These are phyloP conservation scores for Oceanites oceanicus DNA, from an alignment of 2,113 vertebrate genomes.

Conservation along the genomic window DNA sequence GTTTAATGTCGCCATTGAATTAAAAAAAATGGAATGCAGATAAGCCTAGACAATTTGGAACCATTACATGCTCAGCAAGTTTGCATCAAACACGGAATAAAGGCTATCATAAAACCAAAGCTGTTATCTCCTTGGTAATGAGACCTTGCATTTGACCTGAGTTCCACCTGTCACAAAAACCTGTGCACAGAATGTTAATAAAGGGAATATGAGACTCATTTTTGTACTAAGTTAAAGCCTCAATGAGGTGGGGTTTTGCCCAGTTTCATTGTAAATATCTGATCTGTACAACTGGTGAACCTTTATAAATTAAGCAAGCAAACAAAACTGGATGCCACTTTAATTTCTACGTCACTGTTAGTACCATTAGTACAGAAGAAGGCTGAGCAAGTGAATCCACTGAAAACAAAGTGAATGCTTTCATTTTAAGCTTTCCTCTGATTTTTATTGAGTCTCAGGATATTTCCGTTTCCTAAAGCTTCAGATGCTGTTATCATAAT, in stretches of 20 bases:
- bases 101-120: background rate
- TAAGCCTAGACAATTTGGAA: slow-evolving; percentile 16
- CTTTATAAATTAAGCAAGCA: background rate
- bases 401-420: background rate
- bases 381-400: background rate
- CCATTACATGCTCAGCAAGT: background rate
- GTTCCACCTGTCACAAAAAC: background rate
- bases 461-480: background rate
- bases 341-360: background rate
- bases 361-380: background rate
- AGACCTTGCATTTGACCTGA: slow-evolving; percentile 29
- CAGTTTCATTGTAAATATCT: background rate
- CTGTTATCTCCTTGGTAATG: background rate
- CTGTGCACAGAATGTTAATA: background rate
- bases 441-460: background rate
- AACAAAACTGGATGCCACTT: background rate
- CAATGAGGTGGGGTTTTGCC: background rate
- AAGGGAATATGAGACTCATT: background rate
- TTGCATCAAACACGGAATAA: slow-evolving; percentile 8
- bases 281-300: background rate
- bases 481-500: background rate
- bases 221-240: background rate
- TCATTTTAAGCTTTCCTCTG: background rate
- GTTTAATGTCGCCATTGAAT: background rate
- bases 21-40: background rate